phyloP scores from a whole-genome alignment of 2,797 vertebrate genomes.

The Poecilia wingei region DNA sequence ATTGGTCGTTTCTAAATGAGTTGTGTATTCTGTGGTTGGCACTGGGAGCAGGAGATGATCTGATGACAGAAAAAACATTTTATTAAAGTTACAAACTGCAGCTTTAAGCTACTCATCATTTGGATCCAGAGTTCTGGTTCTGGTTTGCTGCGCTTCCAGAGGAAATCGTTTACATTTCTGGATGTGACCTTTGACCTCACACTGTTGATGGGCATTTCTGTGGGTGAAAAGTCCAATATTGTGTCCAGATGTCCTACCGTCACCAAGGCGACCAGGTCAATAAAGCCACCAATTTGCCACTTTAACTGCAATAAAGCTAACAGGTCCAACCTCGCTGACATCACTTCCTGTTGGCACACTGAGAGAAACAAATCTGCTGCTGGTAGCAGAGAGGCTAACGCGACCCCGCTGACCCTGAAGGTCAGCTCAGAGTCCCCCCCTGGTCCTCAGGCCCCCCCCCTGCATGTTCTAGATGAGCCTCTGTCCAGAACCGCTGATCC shows the following conservation, averaged over 20 bases:
- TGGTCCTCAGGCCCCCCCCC: too few species aligned
- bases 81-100: too few species aligned
- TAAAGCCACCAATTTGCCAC: neutral
- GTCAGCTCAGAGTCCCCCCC: neutral
- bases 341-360: neutral
- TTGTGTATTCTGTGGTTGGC: too few species aligned
- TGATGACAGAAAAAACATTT: too few species aligned
- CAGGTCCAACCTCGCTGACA: neutral
- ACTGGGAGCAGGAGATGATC: too few species aligned
- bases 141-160: neutral
- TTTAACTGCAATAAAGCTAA: neutral
- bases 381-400: neutral
- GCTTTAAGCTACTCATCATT: neutral
- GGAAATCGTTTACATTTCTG: neutral
- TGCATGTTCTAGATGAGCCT: too few species aligned
- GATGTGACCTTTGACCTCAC: neutral
- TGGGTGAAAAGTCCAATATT: neutral
- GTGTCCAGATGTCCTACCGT: neutral
- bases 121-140: neutral
- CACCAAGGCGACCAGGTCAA: neutral
- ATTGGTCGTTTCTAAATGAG: constrained; percentile 13
- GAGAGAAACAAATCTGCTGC: neutral
- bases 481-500: too few species aligned
- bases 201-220: neutral
- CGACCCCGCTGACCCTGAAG: neutral